Base-by-base conservation (phyloP, 1,140 invertebrate genomes). In the Planococcus citri region DNA sequence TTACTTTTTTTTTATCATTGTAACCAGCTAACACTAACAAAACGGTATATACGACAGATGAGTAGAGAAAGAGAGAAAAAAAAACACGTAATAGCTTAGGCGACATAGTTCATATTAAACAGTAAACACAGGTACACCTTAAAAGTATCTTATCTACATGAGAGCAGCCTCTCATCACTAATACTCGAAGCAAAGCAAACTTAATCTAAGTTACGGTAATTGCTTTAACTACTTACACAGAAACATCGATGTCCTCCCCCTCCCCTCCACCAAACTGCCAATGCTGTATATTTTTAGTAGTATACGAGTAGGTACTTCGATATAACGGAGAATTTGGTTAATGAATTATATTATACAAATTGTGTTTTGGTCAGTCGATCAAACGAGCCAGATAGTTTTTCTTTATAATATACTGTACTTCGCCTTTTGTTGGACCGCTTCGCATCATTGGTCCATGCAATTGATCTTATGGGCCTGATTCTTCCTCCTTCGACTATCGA, bases 321-420 rank as follows among this genome's bases (percentile, higher is more conserved):
- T 25, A 64, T 64, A 64, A 64, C 60, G 60, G 60, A 14, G 60
- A 64, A 64, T 10, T 64, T 64, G 25, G 60, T 64, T 64, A 64
- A 64, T 64, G 60, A 64, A 64, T 64, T 64, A 64, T 64, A 20
- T 27, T 25, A n/a, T n/a, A n/a, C 21, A 64, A 64, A 27, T 25
- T 17, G 25, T 17, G 25, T 64, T 64, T 64, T 64, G 60, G 25
- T 25, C 60, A 25, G 60, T 64, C 60, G 21, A 25, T 25, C 25
- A 64, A 27, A 60, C 17, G 33, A 37, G 57, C n/a, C n/a, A n/a
- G n/a, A 20, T 60, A 4, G 9, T 25, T 10, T 24, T 64, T 64
- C 24, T 64, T 64, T 64, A n/a, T n/a, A n/a, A n/a, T n/a, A n/a
- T n/a, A n/a, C n/a, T n/a, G 25, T 64, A 17, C 6, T 64, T 64